Conservation (phyloP, 1,140 invertebrate genomes). For the Metopolophium dirhodum region DNA sequence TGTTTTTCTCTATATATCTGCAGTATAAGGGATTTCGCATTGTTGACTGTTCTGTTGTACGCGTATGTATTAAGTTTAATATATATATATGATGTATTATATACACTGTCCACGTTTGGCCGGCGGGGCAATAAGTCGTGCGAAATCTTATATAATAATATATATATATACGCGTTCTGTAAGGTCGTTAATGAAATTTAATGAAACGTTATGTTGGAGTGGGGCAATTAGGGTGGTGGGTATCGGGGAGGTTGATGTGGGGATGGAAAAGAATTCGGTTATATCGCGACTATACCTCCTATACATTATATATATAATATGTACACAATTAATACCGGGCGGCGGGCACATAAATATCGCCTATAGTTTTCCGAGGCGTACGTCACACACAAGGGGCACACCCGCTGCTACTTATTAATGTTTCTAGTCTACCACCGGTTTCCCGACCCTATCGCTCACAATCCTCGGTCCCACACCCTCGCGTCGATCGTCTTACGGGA, state of each 20-base stretch:
- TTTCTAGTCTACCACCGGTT: conserved; percentile 17
- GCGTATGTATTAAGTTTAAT: not conserved
- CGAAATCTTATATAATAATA: not conserved
- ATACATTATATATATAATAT: not conserved
- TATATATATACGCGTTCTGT: not conserved
- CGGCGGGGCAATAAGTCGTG: not conserved
- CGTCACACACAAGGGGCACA: conserved; percentile 35
- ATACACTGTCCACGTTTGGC: not conserved
- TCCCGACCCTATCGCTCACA: not conserved
- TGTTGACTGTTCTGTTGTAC: not conserved
- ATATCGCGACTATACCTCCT: not conserved
- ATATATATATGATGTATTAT: not conserved
- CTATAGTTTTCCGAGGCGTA: not conserved
- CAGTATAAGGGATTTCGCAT: not conserved
- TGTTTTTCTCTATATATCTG: not conserved
- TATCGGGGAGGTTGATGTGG: not conserved
- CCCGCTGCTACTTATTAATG: conserved; percentile 46
- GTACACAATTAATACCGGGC: not conserved
- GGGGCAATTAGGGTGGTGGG: not conserved
- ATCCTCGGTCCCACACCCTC: not conserved
- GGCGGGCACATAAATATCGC: conserved; percentile 18
- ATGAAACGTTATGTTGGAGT: not conserved
- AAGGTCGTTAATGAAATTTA: conserved; percentile 44
- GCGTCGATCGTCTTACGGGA: not conserved
- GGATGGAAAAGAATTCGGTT: not conserved